A percentile compares a stretch with the other conserved stretches of the same genome.
Evolutionary conservation across 2,113 vertebrate genomes (phyloP).

Genomic region (Toxostoma redivivum): DNA sequence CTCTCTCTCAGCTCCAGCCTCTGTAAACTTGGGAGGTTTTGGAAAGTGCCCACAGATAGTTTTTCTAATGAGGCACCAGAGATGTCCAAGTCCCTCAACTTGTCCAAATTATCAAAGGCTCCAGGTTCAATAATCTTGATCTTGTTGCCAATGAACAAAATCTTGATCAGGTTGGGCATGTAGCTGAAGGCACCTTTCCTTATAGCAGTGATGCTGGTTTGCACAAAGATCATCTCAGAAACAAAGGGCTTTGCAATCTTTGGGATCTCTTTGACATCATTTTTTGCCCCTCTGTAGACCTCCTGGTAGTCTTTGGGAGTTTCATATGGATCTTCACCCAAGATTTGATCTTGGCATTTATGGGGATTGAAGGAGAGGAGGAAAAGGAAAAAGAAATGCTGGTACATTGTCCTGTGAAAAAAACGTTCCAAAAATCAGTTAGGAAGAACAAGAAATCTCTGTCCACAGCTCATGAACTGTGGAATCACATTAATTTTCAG

Average conservation of each 20-base stretch:
- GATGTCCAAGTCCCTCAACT: conserved; percentile 68
- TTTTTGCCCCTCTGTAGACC: conserved; percentile 50
- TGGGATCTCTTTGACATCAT: conserved; percentile 64
- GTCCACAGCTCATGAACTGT: neutral
- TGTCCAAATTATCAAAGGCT: conserved; percentile 74
- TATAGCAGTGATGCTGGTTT: conserved; percentile 66
- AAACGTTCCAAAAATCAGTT: neutral
- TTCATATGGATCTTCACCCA: neutral
- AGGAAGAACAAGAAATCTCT: neutral
- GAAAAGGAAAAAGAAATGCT: neutral
- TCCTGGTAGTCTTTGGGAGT: conserved; percentile 44
- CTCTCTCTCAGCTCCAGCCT: conserved; percentile 70
- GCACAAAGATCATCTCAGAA: conserved; percentile 72
- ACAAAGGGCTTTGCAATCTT: conserved; percentile 24
- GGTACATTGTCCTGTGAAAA: neutral
- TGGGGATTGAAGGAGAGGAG: neutral
- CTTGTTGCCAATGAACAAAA: conserved; percentile 70
- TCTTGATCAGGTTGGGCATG: conserved; percentile 64
- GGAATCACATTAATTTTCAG: too few relatives aligned
- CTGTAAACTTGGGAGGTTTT: conserved; percentile 62
- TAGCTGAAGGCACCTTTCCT: conserved; percentile 67
- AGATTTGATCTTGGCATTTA: neutral
- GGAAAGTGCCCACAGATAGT: conserved; percentile 72
- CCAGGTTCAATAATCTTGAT: conserved; percentile 68
- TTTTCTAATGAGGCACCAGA: conserved; percentile 57